Percentiles rank a stretch among this genome's conserved stretches.
Conservation (phyloP, 2,797 vertebrate species). For the Bufotes viridis region DNA sequence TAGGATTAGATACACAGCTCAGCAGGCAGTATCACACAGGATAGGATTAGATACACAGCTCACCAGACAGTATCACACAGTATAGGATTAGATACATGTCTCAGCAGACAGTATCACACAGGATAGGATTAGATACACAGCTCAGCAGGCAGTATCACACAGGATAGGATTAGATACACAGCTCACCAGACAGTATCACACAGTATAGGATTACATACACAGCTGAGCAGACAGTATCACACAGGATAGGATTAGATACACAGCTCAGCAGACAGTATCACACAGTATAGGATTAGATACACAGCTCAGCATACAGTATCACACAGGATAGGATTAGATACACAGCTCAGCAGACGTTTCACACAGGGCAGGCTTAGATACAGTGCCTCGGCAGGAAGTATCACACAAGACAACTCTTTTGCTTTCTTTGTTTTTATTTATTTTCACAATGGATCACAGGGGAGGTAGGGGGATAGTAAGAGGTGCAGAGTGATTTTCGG, state of each 20-base stretch:
- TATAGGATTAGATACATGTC: too few relatives aligned
- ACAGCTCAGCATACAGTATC: background rate
- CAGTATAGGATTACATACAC: background rate
- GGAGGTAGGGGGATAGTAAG: background rate
- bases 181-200: background rate
- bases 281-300: background rate
- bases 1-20: too few relatives aligned
- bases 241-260: background rate
- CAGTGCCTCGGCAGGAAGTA: background rate
- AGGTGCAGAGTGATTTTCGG: background rate
- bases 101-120: too few relatives aligned
- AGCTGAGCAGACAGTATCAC: background rate
- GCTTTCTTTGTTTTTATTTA: slow-evolving; percentile 41
- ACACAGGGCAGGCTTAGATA: background rate
- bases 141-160: background rate
- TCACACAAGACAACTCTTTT: background rate
- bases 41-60: too few relatives aligned
- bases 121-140: background rate
- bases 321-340: background rate
- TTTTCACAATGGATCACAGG: background rate
- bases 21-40: too few relatives aligned
- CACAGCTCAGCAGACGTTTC: background rate
- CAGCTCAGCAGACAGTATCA: background rate
- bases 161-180: background rate
- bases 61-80: too few relatives aligned